phyloP scores from a whole-genome alignment of 2,888 invertebrate species.

The Stictocephala bisonia region DNA sequence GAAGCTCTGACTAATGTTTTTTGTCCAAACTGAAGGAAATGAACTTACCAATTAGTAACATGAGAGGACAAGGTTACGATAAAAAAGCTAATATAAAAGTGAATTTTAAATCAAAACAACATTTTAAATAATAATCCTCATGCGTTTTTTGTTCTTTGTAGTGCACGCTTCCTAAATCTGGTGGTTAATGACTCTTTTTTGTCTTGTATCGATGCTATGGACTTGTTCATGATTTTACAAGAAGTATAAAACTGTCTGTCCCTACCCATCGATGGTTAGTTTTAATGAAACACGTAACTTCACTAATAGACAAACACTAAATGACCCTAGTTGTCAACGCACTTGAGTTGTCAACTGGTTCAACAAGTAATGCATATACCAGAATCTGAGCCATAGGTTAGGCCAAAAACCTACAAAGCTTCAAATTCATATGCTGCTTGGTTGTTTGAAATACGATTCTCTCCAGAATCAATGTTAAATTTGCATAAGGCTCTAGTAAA shows the following conservation, averaged over 20 bases:
- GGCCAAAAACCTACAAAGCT: not conserved
- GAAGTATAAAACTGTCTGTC: too few species aligned
- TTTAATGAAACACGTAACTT: not conserved
- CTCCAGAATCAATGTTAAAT: not conserved
- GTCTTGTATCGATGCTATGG: not conserved
- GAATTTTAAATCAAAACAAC: not conserved
- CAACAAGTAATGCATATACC: not conserved
- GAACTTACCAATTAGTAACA: not conserved
- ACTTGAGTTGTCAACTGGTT: not conserved
- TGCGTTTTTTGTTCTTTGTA: not conserved
- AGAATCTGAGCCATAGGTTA: not conserved
- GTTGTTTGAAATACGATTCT: not conserved
- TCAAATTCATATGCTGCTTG: not conserved
- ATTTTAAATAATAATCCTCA: not conserved
- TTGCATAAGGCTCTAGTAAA: too few species aligned
- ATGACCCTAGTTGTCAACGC: not conserved
- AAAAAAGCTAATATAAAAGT: not conserved
- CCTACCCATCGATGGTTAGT: constrained; percentile 1
- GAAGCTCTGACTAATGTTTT: not conserved
- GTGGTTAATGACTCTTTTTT: not conserved
- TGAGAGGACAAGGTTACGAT: not conserved
- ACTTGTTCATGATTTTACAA: too few species aligned
- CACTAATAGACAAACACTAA: not conserved
- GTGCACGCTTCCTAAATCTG: not conserved
- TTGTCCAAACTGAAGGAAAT: not conserved